Evolutionary conservation across 2,113 vertebrate genomes (phyloP).

Genomic region (Prionailurus bengalensis): DNA sequence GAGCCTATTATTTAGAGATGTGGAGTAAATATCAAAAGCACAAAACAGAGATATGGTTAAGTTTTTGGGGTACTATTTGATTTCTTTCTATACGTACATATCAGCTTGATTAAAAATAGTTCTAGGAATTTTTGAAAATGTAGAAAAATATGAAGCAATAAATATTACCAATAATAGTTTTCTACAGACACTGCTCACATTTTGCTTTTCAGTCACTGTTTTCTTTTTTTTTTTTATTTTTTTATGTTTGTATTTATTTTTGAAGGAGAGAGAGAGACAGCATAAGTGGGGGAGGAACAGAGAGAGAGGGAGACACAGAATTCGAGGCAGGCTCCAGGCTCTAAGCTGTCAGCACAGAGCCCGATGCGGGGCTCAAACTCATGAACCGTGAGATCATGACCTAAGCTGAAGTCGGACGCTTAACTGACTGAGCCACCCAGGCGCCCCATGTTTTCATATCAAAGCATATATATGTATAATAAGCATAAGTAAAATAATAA

Average conservation of each 20-base stretch:
- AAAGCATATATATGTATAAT: not conserved
- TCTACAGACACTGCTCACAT: not conserved
- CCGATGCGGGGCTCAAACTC: too few species aligned
- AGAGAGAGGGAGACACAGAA: too few species aligned
- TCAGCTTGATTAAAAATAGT: conserved; percentile 11
- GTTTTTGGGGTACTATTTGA: not conserved
- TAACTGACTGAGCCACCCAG: too few species aligned
- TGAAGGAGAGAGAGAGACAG: too few species aligned
- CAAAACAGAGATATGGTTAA: not conserved
- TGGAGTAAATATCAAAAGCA: not conserved
- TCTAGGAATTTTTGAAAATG: conserved; percentile 4
- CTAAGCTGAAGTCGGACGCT: too few species aligned
- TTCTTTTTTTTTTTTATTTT: too few species aligned
- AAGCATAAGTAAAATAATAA: not conserved
- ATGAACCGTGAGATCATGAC: too few species aligned
- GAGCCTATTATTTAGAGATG: not conserved
- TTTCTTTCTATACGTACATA: not conserved
- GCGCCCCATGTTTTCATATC: not conserved
- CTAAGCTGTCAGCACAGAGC: too few species aligned
- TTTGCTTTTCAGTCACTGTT: not conserved
- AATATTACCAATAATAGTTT: not conserved
- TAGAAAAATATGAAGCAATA: not conserved
- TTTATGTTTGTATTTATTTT: too few species aligned
- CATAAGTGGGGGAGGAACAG: too few species aligned
- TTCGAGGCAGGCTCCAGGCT: too few species aligned